Percentiles rank a stretch among this genome's conserved stretches.
Conservation (phyloP, 2,113 vertebrate genomes). For the Osmerus eperlanus region DNA sequence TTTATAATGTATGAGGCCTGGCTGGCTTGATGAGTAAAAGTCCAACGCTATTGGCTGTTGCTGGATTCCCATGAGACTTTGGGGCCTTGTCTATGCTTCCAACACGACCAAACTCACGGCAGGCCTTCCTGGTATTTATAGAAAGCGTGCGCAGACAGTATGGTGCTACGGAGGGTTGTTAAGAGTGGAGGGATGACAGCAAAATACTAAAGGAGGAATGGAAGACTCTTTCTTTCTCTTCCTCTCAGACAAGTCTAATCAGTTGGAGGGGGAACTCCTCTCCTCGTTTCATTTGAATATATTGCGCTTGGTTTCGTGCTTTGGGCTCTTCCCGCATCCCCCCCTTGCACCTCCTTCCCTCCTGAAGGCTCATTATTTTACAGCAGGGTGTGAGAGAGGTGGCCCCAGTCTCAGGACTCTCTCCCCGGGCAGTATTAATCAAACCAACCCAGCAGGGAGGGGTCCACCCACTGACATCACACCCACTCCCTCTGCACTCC, state of each 20-base stretch:
- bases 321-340: slow-evolving; percentile 51
- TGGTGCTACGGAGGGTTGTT: slow-evolving; percentile 73
- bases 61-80: slow-evolving; percentile 76
- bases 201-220: slow-evolving; percentile 76
- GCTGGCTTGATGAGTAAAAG: slow-evolving; percentile 73
- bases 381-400: slow-evolving; percentile 78
- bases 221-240: slow-evolving; percentile 52
- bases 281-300: slow-evolving; percentile 84
- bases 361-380: slow-evolving; percentile 93
- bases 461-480: slow-evolving; percentile 40
- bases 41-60: slow-evolving; percentile 72
- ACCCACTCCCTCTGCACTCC: slow-evolving; percentile 66
- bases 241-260: slow-evolving; percentile 76
- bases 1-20: slow-evolving; percentile 83
- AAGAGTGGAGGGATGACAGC: slow-evolving; percentile 73
- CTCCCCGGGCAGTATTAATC: slow-evolving; percentile 82
- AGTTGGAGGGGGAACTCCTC: slow-evolving; percentile 70
- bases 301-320: slow-evolving; percentile 57
- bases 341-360: slow-evolving; percentile 80
- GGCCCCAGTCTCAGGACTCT: slow-evolving; percentile 70
- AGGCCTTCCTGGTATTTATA: slow-evolving; percentile 76
- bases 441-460: slow-evolving; percentile 80
- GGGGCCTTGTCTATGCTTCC: slow-evolving; percentile 66
- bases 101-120: slow-evolving; percentile 61
- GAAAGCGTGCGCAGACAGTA: slow-evolving; percentile 78